Percentiles rank a stretch among this genome's conserved stretches.
Evolutionary conservation across 2,113 vertebrate genomes (phyloP).

Genomic region (Ornithorhynchus anatinus): DNA sequence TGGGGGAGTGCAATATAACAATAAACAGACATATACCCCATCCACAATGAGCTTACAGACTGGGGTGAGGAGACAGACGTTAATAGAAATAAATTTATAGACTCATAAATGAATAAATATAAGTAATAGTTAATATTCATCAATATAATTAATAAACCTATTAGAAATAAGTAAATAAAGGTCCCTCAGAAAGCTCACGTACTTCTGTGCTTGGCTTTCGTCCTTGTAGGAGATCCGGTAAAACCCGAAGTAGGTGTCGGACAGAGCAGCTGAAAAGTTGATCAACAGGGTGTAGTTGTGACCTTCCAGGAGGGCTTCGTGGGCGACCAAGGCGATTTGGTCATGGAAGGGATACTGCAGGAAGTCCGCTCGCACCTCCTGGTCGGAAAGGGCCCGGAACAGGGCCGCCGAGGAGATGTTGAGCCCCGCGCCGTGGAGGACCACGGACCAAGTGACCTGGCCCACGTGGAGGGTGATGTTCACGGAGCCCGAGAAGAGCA

Average conservation of each 20-base stretch:
- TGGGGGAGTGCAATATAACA: no score
- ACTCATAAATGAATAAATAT: no score
- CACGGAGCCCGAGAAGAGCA: constrained; percentile 81
- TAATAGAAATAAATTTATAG: no score
- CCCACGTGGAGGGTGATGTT: constrained; percentile 76
- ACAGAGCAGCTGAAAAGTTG: constrained; percentile 82
- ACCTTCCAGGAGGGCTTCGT: constrained; percentile 75
- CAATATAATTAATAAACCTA: no score
- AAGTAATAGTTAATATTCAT: no score
- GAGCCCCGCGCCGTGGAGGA: constrained; percentile 86
- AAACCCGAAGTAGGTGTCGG: constrained; percentile 85
- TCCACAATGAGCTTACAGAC: no score
- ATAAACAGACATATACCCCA: no score
- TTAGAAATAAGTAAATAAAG: no score
- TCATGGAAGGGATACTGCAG: constrained; percentile 84
- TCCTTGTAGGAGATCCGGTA: constrained; percentile 89
- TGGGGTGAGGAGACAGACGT: no score
- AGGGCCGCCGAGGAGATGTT: constrained; percentile 78
- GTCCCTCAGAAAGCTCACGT: constrained; percentile 26
- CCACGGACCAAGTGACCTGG: constrained; percentile 76
- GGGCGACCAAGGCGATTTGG: constrained; percentile 84
- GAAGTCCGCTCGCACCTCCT: constrained; percentile 62
- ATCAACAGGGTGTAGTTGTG: constrained; percentile 79
- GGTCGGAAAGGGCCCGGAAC: constrained; percentile 48
- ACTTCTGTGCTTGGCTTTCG: constrained; percentile 71